Base-by-base conservation (phyloP, 2,113 vertebrate species). In the Rhynchomys soricoides region DNA sequence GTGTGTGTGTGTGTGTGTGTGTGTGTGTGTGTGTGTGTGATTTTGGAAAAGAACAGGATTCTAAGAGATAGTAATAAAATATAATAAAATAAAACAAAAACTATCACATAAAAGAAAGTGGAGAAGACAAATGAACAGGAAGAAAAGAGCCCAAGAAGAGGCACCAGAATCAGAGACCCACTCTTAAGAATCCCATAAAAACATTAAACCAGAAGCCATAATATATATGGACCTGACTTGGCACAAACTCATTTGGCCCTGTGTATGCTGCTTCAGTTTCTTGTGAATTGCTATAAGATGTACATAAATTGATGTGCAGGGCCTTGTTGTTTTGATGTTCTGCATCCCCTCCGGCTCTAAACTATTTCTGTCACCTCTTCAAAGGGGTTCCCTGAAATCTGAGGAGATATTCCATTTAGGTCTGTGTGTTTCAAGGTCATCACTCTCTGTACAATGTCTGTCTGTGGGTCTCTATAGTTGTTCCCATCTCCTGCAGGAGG, bases 1-100 rank as follows among this genome's bases (percentile, higher is more conserved):
- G 45, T 50, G 68, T 70, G 68, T 71, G 34, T 91, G 96, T 98
- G 10, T 52, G 64, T 66, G 26, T 64, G 62, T 29, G 62, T 26
- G 22, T 26, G 22, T 24, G 22, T 24, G 22, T 21, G 17, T 57
- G 57, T 57, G 57, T 57, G 52, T 16, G 15, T 55, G 55, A 19
- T 59, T 64, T 68, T 68, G 5, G 50, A 81, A 81, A 81, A 52
- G 48, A 79, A 13, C 50, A 81, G 52, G 21, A 21, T 57, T 57
- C 52, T 81, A 57, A 40, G 52, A 81, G 52, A 22, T n/a, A 57
- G 10, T 3, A 40, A 26, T 57, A 81, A n/a, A 81, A 55, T 79
- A n/a, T 22, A 55, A 52, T 52, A 81, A 81, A 11, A 79, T 52
- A n/a, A 81, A n/a, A 81, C 19, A 24, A 81, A 52, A 57, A n/a